phyloP scores from a whole-genome alignment of 2,113 vertebrate genomes.

The Cebidichthys violaceus region DNA sequence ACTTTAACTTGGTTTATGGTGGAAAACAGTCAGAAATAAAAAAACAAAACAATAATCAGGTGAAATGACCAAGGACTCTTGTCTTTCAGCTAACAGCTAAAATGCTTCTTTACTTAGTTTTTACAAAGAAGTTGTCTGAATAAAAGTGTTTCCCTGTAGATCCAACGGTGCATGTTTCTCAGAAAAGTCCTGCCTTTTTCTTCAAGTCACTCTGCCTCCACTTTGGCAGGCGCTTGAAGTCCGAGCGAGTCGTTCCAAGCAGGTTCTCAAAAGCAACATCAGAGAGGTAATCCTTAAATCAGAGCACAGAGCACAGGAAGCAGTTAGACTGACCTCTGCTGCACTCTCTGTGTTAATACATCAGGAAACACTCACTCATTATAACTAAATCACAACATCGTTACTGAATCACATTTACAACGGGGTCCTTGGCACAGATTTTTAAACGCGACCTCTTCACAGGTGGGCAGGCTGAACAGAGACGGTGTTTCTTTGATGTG shows the following conservation, averaged over 20 bases:
- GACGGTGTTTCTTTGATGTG: background rate
- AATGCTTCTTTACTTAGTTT: constrained; percentile 3
- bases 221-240: constrained; percentile 89
- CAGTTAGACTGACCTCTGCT: constrained; percentile 55
- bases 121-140: background rate
- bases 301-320: constrained; percentile 13
- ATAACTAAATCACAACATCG: constrained; percentile 1
- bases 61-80: background rate
- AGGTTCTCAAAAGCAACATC: constrained; percentile 88
- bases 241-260: constrained; percentile 85
- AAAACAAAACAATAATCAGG: background rate
- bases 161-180: constrained; percentile 36
- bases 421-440: background rate
- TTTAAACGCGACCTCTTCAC: background rate
- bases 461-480: background rate
- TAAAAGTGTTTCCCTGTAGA: background rate
- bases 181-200: constrained; percentile 91
- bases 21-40: background rate
- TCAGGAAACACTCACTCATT: background rate
- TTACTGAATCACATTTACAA: background rate
- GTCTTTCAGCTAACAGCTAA: constrained; percentile 1
- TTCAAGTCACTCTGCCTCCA: constrained; percentile 93
- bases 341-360: constrained; percentile 13
- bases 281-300: constrained; percentile 86
- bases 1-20: background rate